Evolutionary conservation across 2,113 vertebrate species (phyloP), one percentile per base, ranked within the genome.

Genomic region (Rallus limicola): DNA sequence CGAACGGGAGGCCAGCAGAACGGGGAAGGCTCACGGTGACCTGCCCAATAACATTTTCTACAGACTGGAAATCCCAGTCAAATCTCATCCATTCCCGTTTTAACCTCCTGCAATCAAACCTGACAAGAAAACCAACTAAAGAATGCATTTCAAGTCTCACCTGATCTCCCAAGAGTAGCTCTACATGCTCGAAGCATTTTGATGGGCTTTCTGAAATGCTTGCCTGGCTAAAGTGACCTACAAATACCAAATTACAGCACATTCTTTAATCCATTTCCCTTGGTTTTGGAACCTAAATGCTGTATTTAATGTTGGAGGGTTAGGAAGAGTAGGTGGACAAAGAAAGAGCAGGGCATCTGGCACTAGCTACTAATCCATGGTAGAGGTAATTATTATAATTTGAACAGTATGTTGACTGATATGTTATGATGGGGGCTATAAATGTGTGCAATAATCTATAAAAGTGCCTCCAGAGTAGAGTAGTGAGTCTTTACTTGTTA

Each of bases 71-170:
- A 82, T 91, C 36, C 56, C 68, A 97, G 88, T 91, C 93, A 91
- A 53, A 58, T 64, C 77, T 83, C 75, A 85, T 78, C 83, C 87
- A 69, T 50, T 55, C 44, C 65, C 68, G 56, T 16, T 0, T 1
- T 58, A 88, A 86, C 38, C 48, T 91, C 44, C 86, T 1, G 0
- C 81, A 90, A 98, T 89, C 86, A 86, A 95, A 97, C 74, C 80
- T 97, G 98, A 97, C 97, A 98, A 87, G 50, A 86, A 95, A 95
- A 86, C 90, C 97, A 97, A 97, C 97, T 97, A 94, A 67, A 92
- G 86, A 95, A 96, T 48, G 87, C 44, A 86, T 88, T 87, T 93
- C 82, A 65, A 74, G 82, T 46, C 56, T 86, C 86, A 95, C 48
- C 91, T 90, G 53, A 75, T 90, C 46, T 96, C 82, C 48, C 59